phyloP scores from a whole-genome alignment of 92 coral and sea anemone species.

The Porites rus region DNA sequence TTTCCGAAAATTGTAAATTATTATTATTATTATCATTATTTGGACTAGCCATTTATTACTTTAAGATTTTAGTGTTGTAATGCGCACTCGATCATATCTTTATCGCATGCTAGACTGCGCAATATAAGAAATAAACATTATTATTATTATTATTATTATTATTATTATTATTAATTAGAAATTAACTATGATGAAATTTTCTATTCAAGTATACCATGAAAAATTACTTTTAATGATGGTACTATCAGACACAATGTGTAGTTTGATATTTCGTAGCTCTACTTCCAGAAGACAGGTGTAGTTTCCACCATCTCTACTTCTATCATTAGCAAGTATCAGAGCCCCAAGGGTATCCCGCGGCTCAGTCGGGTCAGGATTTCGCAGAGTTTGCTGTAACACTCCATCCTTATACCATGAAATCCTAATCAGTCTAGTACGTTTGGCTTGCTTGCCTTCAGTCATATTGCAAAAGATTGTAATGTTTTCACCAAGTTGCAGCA shows the following conservation, averaged over 20 bases:
- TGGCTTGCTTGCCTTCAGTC: neutral
- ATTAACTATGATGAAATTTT: too few relatives aligned
- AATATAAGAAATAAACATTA: too few relatives aligned
- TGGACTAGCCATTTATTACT: too few relatives aligned
- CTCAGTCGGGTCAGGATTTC: conserved; percentile 29
- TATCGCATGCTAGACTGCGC: too few relatives aligned
- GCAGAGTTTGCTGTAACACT: conserved; percentile 16
- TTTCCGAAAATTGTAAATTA: too few relatives aligned
- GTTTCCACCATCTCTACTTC: conserved; percentile 50
- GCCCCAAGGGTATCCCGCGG: conserved; percentile 24
- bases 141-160: too few relatives aligned
- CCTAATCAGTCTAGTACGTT: conserved; percentile 13
- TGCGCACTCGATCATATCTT: too few relatives aligned
- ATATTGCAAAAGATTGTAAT: conserved; percentile 45
- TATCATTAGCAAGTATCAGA: conserved; percentile 1
- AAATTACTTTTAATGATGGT: conserved; percentile 51
- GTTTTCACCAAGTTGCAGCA: conserved; percentile 28
- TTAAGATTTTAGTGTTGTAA: too few relatives aligned
- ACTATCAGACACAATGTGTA: conserved; percentile 39
- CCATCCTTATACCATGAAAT: conserved; percentile 64
- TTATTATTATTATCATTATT: too few relatives aligned
- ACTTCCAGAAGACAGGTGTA: conserved; percentile 49
- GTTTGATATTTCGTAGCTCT: conserved; percentile 22
- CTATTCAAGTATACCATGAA: too few relatives aligned
- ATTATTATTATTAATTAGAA: too few relatives aligned